phyloP scores from a whole-genome alignment of 2,113 vertebrate genomes.

The Narcine bancroftii region DNA sequence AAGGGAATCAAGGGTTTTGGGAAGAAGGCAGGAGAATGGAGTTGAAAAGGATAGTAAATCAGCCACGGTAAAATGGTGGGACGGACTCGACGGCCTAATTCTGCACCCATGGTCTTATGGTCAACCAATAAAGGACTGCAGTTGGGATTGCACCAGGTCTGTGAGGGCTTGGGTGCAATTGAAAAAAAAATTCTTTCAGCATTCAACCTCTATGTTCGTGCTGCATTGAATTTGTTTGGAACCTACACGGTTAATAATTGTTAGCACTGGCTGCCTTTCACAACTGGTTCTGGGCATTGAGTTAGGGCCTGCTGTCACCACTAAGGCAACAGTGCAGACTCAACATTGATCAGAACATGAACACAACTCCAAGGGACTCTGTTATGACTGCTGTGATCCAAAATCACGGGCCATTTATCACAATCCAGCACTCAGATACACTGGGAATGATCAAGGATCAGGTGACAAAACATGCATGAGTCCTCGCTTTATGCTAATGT shows the following conservation, averaged over 20 bases:
- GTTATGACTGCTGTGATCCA: neutral
- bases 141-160: neutral
- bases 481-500: no score
- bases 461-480: neutral
- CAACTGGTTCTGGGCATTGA: neutral
- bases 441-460: neutral
- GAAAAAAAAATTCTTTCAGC: neutral
- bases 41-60: no score
- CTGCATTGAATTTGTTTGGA: neutral
- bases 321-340: neutral
- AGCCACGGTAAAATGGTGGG: no score
- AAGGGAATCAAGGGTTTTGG: no score
- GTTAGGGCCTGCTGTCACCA: neutral
- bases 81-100: no score
- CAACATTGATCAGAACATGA: neutral
- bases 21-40: no score
- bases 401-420: neutral
- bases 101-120: no score
- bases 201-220: neutral
- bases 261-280: neutral
- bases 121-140: no score
- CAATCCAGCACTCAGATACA: neutral
- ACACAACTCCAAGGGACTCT: neutral
- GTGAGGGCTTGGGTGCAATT: neutral
- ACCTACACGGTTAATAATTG: neutral